phyloP scores from a whole-genome alignment of 1,140 invertebrate genomes.

The Limonius californicus region DNA sequence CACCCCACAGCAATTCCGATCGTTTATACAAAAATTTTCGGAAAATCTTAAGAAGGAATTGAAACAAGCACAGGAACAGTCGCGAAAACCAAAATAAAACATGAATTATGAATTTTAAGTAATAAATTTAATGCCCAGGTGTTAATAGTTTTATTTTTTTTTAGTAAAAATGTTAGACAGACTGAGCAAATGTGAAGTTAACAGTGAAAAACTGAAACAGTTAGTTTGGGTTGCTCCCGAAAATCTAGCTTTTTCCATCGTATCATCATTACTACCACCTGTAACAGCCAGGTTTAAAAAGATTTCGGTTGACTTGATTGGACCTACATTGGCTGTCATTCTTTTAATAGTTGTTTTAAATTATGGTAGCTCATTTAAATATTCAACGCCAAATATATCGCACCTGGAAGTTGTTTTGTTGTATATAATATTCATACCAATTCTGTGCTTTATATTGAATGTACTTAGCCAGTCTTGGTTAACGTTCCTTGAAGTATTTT shows the following conservation, averaged over 20 bases:
- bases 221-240: constrained; percentile 38
- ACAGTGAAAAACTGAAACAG: neutral
- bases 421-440: constrained; percentile 43
- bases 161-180: too few species aligned
- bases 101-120: constrained; percentile 2
- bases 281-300: constrained; percentile 37
- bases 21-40: constrained; percentile 54
- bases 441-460: constrained; percentile 40
- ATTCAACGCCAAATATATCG: constrained; percentile 28
- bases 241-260: constrained; percentile 45
- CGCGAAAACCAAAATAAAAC: constrained; percentile 47
- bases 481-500: constrained; percentile 44
- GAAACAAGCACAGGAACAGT: constrained; percentile 58
- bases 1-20: constrained; percentile 56
- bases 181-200: neutral
- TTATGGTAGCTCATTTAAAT: constrained; percentile 46
- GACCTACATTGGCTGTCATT: constrained; percentile 46
- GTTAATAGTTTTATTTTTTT: too few species aligned
- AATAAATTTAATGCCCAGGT: neutral
- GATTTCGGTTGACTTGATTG: constrained; percentile 48
- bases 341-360: constrained; percentile 41
- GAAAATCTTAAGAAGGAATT: constrained; percentile 64
- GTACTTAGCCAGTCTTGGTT: constrained; percentile 42
- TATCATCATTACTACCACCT: constrained; percentile 47
- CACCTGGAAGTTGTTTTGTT: constrained; percentile 40